A percentile compares a stretch with the other conserved stretches of the same genome.
Conservation (phyloP, 2,113 vertebrate genomes). For the Mormoops blainvillei region DNA sequence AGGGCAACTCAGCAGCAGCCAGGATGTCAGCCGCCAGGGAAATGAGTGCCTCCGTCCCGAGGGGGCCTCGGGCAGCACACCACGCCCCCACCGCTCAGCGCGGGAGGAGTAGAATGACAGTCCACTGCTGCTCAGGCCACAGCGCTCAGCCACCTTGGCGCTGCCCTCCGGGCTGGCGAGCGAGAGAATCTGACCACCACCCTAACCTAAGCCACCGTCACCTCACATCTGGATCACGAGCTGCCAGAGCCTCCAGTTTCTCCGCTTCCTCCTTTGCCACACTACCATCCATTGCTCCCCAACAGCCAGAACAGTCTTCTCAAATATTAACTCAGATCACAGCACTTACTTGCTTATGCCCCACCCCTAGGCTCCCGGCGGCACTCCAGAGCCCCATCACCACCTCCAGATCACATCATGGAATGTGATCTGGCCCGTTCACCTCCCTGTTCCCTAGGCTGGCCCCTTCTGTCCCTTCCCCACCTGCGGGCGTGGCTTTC, state of each 20-base stretch:
- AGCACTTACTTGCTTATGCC: not conserved
- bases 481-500: not conserved
- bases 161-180: not conserved
- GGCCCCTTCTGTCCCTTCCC: not conserved
- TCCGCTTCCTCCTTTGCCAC: not conserved
- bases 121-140: not conserved
- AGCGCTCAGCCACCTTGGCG: not conserved
- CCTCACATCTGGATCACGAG: not conserved
- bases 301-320: not conserved
- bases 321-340: not conserved
- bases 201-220: not conserved
- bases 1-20: not conserved
- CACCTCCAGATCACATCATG: not conserved
- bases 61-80: not conserved
- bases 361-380: fast-evolving
- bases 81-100: fast-evolving
- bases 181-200: not conserved
- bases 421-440: not conserved
- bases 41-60: not conserved
- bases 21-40: not conserved
- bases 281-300: not conserved
- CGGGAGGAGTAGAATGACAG: not conserved
- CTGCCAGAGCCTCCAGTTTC: not conserved
- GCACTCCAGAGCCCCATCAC: not conserved
- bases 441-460: fast-evolving